These are phyloP conservation scores for Paguma larvata DNA, from an alignment of 2,797 vertebrate genomes.

Conservation along the genomic window DNA sequence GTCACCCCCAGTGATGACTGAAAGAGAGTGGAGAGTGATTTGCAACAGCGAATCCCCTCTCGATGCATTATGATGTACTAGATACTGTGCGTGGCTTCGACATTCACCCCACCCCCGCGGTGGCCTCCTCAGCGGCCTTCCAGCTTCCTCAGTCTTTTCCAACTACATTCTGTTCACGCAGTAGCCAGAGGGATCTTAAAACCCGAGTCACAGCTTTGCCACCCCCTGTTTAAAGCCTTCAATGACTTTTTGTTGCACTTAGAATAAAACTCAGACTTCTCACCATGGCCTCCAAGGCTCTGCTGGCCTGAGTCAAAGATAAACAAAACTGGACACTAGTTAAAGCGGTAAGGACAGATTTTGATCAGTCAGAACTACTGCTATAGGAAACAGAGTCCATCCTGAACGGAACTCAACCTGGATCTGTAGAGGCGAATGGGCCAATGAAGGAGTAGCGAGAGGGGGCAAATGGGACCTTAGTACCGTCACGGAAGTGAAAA, in stretches of 20 bases:
- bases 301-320: neutral
- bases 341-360: neutral
- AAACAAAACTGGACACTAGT: neutral
- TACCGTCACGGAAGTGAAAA: neutral
- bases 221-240: neutral
- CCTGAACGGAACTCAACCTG: neutral
- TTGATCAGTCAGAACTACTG: neutral
- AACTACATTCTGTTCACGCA: neutral
- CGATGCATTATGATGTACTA: neutral
- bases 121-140: neutral
- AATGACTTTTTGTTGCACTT: neutral
- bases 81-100: neutral
- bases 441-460: neutral
- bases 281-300: neutral
- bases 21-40: neutral
- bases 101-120: neutral
- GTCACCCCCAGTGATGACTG: neutral
- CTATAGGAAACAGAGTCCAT: neutral
- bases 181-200: neutral
- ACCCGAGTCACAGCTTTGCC: neutral
- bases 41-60: neutral
- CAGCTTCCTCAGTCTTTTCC: neutral
- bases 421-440: neutral
- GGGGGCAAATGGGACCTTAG: neutral
- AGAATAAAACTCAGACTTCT: conserved; percentile 21